Percentiles rank a stretch among this genome's conserved stretches.
phyloP scores from a whole-genome alignment of 2,888 invertebrate species.

The Lochmaea crataegi region DNA sequence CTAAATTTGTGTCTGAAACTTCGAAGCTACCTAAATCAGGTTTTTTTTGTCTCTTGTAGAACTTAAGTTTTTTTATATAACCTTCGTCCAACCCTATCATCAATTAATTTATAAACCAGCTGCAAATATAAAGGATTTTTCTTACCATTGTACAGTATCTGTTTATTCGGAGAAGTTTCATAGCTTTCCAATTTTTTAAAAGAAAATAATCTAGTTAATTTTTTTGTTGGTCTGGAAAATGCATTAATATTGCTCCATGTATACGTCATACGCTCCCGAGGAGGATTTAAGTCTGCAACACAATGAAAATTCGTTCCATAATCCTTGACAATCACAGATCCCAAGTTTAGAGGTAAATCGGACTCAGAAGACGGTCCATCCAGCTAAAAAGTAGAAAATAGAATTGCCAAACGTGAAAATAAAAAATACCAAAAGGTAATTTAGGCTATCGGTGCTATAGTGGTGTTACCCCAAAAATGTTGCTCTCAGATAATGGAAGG shows the following conservation, averaged over 20 bases:
- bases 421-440: too few species aligned
- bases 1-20: too few species aligned
- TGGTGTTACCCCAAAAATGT: too few species aligned
- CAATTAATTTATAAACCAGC: too few species aligned
- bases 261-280: conserved; percentile 71
- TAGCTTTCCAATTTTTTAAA: conserved; percentile 49
- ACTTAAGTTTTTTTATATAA: too few species aligned
- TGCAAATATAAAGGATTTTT: not conserved
- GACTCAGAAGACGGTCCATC: conserved; percentile 32
- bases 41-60: too few species aligned
- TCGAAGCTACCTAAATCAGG: too few species aligned
- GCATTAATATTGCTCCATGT: conserved; percentile 85
- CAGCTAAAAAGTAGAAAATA: conserved; percentile 19
- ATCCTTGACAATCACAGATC: conserved; percentile 35
- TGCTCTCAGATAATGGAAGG: too few species aligned
- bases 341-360: conserved; percentile 24
- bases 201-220: conserved; percentile 40
- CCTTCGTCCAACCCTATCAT: too few species aligned
- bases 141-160: conserved; percentile 3
- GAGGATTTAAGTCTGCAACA: conserved; percentile 45
- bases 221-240: conserved; percentile 63
- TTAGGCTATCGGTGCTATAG: too few species aligned
- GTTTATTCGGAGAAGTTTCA: conserved; percentile 40
- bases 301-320: conserved; percentile 48
- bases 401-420: not conserved